Evolutionary conservation across 2,797 vertebrate genomes (phyloP), one percentile per base, ranked within the genome.

Genomic region (Mormyrus proboscirostris): DNA sequence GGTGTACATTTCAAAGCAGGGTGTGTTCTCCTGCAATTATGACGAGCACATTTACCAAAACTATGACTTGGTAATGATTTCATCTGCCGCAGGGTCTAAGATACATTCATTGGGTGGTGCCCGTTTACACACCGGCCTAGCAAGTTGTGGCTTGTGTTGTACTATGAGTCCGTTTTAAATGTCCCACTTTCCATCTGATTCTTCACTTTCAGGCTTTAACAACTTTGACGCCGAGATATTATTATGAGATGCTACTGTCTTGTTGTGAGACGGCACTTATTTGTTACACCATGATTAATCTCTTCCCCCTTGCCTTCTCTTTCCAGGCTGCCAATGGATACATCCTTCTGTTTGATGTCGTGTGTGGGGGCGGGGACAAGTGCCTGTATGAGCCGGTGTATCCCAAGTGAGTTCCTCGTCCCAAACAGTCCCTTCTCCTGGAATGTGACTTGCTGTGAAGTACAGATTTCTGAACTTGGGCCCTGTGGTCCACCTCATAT

Each of bases 301-400:
- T 12, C 55, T 47, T 38, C n/a, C 51, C 38, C 51, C 73, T 44
- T 44, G 6, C 38, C 57, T 50, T 92, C 16, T 92, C 25, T 90
- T 96, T 95, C 93, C 95, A 99, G 98, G 97, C 98, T 86, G 96
- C 96, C 93, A 97, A 98, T 94, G 98, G 98, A 94, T 99, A 99
- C 92, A 95, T 99, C 93, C 95, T 99, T 65, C 95, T 99, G 95
- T 99, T 99, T 93, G 97, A 97, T 92, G 96, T 99, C 82, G 91
- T 95, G 29, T 96, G 96, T 87, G 93, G 95, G 92, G 96, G 96
- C 88, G 97, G 97, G 55, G 98, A 99, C 92, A 98, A 97, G 90
- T 98, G 95, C 91, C 97, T 99, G 92, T 99, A 99, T 92, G 98
- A 99, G 91, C 97, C 98, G 0, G 89, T 99, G 85, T 99, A 98